Conservation (phyloP, 2,888 invertebrate genomes). For the Pyrochroa serraticornis region DNA sequence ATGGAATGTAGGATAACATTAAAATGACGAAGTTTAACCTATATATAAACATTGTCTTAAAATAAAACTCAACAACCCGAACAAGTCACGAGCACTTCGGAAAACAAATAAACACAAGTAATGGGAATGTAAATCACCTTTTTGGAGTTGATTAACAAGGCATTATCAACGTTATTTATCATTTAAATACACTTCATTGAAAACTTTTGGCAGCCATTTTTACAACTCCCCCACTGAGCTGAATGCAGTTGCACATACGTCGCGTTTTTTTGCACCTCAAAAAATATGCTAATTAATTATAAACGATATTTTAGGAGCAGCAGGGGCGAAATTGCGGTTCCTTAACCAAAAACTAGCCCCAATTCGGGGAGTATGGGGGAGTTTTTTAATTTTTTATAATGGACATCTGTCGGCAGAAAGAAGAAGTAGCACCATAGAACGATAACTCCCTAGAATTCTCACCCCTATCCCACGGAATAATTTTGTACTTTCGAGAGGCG, state of each 20-base stretch:
- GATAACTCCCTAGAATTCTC: no score
- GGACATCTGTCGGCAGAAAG: no score
- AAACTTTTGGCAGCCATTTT: slow-evolving; percentile 58
- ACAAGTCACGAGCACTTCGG: slow-evolving; percentile 8
- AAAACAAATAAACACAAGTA: slow-evolving; percentile 20
- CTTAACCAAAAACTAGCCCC: no score
- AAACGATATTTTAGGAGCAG: neutral
- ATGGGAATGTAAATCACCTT: slow-evolving; percentile 41
- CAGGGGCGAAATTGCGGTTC: no score
- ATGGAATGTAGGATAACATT: slow-evolving; percentile 25
- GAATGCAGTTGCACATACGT: slow-evolving; percentile 14
- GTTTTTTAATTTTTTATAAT: no score
- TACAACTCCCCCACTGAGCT: slow-evolving; percentile 54
- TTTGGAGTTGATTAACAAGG: slow-evolving; percentile 42
- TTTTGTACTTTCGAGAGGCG: no score
- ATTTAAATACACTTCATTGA: slow-evolving; percentile 51
- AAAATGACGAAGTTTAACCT: slow-evolving; percentile 52
- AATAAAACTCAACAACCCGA: slow-evolving; percentile 20
- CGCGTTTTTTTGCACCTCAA: neutral
- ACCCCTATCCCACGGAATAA: no score
- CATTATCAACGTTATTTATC: slow-evolving; percentile 50
- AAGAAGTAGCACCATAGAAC: no score
- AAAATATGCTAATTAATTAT: neutral
- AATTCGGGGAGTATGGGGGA: no score
- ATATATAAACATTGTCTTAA: slow-evolving; percentile 49